Conservation (phyloP, 2,888 invertebrate genomes). For the Aspidiotus destructor region DNA sequence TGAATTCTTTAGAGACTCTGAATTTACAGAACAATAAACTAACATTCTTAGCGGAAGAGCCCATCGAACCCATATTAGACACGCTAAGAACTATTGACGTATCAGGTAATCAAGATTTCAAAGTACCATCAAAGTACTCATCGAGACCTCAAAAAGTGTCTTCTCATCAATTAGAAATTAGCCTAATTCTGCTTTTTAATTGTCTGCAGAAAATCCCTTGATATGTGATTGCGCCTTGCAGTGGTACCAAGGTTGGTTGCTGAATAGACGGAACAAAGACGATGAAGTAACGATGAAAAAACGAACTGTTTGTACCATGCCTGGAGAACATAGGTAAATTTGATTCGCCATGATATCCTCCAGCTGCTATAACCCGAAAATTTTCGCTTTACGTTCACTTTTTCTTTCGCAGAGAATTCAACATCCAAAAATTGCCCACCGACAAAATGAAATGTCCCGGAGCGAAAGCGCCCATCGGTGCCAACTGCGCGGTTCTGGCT, state of each 20-base stretch:
- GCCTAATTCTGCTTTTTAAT: not conserved
- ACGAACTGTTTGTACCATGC: conserved; percentile 71
- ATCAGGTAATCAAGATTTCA: conserved; percentile 58
- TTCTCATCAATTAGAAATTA: not conserved
- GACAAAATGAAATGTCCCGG: conserved; percentile 73
- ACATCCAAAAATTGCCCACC: conserved; percentile 67
- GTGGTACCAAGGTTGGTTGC: conserved; percentile 78
- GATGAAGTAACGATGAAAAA: conserved; percentile 86
- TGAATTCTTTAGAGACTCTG: conserved; percentile 79
- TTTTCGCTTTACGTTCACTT: not conserved
- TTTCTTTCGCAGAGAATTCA: conserved; percentile 52
- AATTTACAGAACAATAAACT: conserved; percentile 82
- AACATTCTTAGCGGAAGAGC: conserved; percentile 70
- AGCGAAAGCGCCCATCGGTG: conserved; percentile 36
- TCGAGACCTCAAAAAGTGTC: not conserved
- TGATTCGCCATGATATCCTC: not conserved
- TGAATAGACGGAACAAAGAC: conserved; percentile 66
- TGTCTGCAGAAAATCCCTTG: conserved; percentile 68
- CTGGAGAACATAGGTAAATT: conserved; percentile 55
- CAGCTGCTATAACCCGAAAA: not conserved
- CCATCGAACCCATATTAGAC: conserved; percentile 79
- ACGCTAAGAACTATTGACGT: conserved; percentile 78
- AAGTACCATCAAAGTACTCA: not conserved
- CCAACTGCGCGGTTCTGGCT: conserved; percentile 8
- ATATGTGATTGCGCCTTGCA: conserved; percentile 77